These are phyloP conservation scores for Furnarius figulus DNA, from an alignment of 2,113 vertebrate genomes.

Conservation along the genomic window DNA sequence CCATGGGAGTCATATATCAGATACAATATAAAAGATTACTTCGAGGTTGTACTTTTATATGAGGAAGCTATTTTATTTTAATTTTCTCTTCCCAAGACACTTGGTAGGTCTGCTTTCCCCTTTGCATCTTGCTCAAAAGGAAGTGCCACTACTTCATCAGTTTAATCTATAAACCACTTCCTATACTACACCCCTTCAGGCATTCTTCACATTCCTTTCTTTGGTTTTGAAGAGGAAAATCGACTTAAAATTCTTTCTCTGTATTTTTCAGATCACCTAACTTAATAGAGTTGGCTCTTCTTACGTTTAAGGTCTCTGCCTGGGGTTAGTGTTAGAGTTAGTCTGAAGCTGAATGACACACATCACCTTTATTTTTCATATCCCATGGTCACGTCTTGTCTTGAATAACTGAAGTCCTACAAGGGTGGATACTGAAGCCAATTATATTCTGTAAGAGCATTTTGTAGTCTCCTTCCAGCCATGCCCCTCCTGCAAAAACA, in stretches of 20 bases:
- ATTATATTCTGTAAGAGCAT: neutral
- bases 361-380: accelerated
- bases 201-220: neutral
- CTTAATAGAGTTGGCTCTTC: neutral
- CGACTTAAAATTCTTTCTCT: neutral
- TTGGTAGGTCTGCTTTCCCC: neutral
- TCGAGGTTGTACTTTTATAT: neutral
- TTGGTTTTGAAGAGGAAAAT: neutral
- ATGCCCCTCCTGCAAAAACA: neutral
- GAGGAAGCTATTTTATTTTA: neutral
- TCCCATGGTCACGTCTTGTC: neutral
- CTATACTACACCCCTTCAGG: neutral
- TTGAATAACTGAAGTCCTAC: neutral
- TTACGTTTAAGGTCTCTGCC: neutral
- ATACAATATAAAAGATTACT: neutral
- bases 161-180: neutral
- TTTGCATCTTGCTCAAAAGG: neutral
- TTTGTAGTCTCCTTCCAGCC: neutral
- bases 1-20: neutral
- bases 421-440: neutral
- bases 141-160: neutral
- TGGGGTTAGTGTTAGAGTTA: neutral
- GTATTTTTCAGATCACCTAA: neutral
- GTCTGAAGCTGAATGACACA: neutral
- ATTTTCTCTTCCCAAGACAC: neutral